These are phyloP conservation scores for Aphidius colemani DNA, from an alignment of 2,888 invertebrate species.

Conservation along the genomic window DNA sequence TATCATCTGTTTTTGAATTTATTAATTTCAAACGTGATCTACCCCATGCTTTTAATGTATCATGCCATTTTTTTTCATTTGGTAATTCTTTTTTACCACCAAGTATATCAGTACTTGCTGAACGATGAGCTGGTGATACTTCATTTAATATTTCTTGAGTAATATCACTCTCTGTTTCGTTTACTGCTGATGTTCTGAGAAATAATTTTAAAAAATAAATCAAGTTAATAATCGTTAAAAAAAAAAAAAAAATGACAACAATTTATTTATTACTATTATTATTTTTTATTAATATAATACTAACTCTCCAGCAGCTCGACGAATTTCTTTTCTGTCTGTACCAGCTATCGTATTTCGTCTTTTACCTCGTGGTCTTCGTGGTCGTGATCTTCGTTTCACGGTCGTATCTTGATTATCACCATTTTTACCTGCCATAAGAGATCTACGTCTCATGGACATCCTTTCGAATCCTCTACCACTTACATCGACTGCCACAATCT, in stretches of 20 bases:
- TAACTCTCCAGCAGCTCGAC: constrained; percentile 83
- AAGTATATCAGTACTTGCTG: constrained; percentile 73
- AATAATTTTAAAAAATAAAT: no score
- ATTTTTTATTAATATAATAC: constrained; percentile 56
- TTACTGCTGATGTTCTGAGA: constrained; percentile 47
- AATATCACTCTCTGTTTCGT: constrained; percentile 43
- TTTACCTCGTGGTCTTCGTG: constrained; percentile 78
- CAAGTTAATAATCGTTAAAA: constrained; percentile 2
- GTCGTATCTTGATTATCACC: constrained; percentile 41
- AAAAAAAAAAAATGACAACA: not conserved
- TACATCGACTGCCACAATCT: constrained; percentile 87
- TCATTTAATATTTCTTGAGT: not conserved
- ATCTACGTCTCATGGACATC: constrained; percentile 85
- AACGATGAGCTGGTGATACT: constrained; percentile 47
- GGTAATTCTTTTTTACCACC: constrained; percentile 69
- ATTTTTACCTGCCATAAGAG: constrained; percentile 65
- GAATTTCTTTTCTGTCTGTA: constrained; percentile 87
- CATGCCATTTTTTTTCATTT: constrained; percentile 72
- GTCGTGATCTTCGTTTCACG: constrained; percentile 73
- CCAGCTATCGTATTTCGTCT: constrained; percentile 90
- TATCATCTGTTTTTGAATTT: constrained; percentile 58
- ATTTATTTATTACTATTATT: not conserved
- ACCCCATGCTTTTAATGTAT: constrained; percentile 84
- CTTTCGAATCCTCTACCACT: constrained; percentile 87
- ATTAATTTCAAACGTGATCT: constrained; percentile 77